Percentiles rank a stretch among this genome's conserved stretches.
Conservation (phyloP, 2,797 vertebrate species). For the Sebastes wilsoni region DNA sequence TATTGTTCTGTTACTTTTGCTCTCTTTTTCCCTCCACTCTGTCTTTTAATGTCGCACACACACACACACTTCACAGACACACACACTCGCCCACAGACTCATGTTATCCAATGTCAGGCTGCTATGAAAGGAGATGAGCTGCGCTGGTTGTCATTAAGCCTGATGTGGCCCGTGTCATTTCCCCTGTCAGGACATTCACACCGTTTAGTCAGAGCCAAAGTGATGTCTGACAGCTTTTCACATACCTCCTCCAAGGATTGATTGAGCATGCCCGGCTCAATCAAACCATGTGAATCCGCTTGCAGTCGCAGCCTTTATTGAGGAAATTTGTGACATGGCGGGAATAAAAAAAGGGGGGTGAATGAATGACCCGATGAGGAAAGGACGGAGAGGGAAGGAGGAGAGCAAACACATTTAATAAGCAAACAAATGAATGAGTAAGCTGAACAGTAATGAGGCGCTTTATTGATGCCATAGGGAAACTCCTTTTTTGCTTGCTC, state of each 20-base stretch:
- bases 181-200: constrained; percentile 82
- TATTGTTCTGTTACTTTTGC: constrained; percentile 24
- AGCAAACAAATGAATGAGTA: constrained; percentile 79
- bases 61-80: constrained; percentile 13
- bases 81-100: constrained; percentile 68
- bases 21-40: background rate
- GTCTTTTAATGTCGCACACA: constrained; percentile 43
- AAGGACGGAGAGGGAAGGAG: constrained; percentile 44
- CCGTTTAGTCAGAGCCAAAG: constrained; percentile 80
- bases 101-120: constrained; percentile 72
- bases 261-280: constrained; percentile 72
- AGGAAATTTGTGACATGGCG: constrained; percentile 53
- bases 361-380: constrained; percentile 39
- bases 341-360: constrained; percentile 21
- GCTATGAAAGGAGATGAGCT: constrained; percentile 71
- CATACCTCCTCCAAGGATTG: constrained; percentile 69
- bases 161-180: constrained; percentile 80
- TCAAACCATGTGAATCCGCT: constrained; percentile 67
- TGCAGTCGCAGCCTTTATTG: constrained; percentile 52
- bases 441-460: constrained; percentile 79
- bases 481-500: constrained; percentile 77
- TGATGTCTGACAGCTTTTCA: constrained; percentile 80
- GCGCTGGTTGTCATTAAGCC: constrained; percentile 78
- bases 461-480: constrained; percentile 78
- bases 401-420: constrained; percentile 75